These are phyloP conservation scores for Pteruthius melanotis DNA, from an alignment of 2,113 vertebrate species.

Conservation along the genomic window DNA sequence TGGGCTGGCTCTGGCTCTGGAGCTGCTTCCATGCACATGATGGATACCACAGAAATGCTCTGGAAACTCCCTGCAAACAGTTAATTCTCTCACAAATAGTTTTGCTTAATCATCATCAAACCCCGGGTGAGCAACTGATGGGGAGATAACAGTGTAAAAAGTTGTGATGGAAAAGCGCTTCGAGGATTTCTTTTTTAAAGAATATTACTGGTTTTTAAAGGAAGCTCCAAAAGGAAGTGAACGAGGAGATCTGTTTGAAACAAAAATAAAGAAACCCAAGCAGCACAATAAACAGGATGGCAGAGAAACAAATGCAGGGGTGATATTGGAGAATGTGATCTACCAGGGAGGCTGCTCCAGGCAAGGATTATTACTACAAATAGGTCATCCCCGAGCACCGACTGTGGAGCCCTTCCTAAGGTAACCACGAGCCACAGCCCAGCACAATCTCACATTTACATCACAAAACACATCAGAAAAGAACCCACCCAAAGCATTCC, in stretches of 20 bases:
- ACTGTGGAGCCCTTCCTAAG: neutral
- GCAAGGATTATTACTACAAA: slow-evolving; percentile 7
- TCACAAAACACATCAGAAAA: neutral
- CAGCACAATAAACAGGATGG: neutral
- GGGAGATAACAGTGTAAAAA: neutral
- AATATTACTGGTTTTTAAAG: neutral
- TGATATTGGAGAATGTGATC: neutral
- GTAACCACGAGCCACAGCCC: neutral
- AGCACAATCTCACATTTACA: neutral
- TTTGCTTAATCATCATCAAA: neutral
- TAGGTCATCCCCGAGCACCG: neutral
- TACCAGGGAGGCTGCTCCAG: neutral
- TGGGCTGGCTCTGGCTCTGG: neutral
- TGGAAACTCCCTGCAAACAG: neutral
- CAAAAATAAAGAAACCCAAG: neutral
- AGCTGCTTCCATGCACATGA: neutral
- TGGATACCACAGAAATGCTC: neutral
- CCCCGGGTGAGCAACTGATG: neutral
- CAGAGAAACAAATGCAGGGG: neutral
- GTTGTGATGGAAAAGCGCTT: neutral
- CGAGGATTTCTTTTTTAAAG: neutral
- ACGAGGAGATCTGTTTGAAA: neutral
- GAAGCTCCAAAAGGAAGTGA: neutral
- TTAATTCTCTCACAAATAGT: neutral
- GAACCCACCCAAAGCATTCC: neutral